Evolutionary conservation across 2,888 invertebrate species (phyloP), one percentile per base, ranked within the genome.

Genomic region (Netelia fuscicornis): DNA sequence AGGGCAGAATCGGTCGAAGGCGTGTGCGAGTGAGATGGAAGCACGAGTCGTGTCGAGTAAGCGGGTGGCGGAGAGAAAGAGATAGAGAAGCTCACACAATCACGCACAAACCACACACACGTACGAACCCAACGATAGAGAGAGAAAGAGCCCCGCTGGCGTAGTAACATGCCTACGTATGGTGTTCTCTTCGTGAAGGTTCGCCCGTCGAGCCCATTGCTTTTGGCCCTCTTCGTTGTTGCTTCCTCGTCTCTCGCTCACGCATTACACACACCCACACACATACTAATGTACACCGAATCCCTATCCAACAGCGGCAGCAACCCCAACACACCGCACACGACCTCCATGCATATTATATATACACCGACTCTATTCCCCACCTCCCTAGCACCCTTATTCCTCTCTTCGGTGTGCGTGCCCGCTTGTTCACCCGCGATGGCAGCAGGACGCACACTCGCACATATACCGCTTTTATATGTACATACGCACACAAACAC

Each of bases 1-100:
- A 67, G 67, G 81, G 70, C 62, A 52, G 82, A 58, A 67, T 48
- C 30, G 78, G 67, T 56, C 42, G 80, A 52, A 11, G 56, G 64
- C 30, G 71, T 23, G 72, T 80, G 89, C 87, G 90, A 91, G 90
- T 77, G 89, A 90, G 89, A 90, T 86, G 89, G 90, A 88, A 85
- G 78, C 86, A 87, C 87, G 89, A 87, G 86, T 86, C 86, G 85
- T 86, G 87, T 81, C 77, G 83, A 74, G 88, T 86, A 84, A 86
- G 87, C 87, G 89, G 90, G 74, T 80, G 65, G 80, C 65, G 58
- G 72, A 48, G 72, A 74, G 64, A 68, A 20, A 52, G 11, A 68
- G 11, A 67, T 8, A 48, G 1, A 68, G 17, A 37, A 6, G 64
- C 64, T 25, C 30, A 65, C 37, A 37, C 54, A 75, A 30, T 42